Evolutionary conservation across 1,140 invertebrate genomes (phyloP), one percentile per base, ranked within the genome.

Genomic region (Drosophila pectinifera): DNA sequence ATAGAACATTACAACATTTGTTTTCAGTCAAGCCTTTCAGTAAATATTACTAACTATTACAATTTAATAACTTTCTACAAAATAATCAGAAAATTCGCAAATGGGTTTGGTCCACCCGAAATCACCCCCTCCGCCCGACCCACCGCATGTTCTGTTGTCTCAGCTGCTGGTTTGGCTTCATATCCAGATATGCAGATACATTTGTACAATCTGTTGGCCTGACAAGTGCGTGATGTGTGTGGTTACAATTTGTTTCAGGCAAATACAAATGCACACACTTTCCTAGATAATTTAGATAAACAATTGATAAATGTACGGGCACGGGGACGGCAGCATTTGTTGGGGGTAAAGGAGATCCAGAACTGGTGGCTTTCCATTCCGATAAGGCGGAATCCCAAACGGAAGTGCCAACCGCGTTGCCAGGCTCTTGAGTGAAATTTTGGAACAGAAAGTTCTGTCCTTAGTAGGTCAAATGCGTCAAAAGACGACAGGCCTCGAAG

Each of bases 381-480:
- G 68, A 72, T 72, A 72, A 72, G 68, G 58, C 45, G n/a, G 46
- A 81, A 79, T 41, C 67, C 55, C 48, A 65, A 82, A 58, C 80
- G 80, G 80, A 83, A 83, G 70, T 75, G 64, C 54, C 49, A 72
- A 62, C 18, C 51, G 39, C 59, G 18, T 74, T 43, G 38, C 34
- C 11, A 34, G 58, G 39, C 46, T 55, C 20, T 69, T 49, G 14
- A 55, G 31, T 42, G 14, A 46, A 59, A 41, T 48, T 39, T 65
- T 61, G 28, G 46, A 62, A 70, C 38, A 18, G 51, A 24, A 56
- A 34, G 34, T 69, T 34, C 31, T 24, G n/a, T 48, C 34, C 41
- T 86, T 61, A 81, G 68, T 85, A 57, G 82, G 82, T 85, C 82
- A 85, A 65, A 81, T 78, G 57, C 81, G 68, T 72, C 68, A 72